A percentile compares a stretch with the other conserved stretches of the same genome.
Conservation (phyloP, 2,113 vertebrate species). For the Pagrus major region DNA sequence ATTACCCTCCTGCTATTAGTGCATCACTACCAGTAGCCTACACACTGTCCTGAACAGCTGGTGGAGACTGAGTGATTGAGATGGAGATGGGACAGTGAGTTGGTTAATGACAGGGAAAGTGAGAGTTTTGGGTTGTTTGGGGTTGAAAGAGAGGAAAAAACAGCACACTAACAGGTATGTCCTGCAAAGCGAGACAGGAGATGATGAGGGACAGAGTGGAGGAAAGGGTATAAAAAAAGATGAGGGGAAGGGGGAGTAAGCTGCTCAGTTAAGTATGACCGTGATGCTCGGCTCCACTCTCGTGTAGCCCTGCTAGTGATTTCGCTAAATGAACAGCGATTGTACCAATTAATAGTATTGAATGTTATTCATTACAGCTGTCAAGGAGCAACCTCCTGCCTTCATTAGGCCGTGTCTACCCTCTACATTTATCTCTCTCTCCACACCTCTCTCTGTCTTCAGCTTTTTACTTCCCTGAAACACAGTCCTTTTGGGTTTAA, state of each 20-base stretch:
- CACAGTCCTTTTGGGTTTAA: background rate
- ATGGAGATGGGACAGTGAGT: conserved; percentile 56
- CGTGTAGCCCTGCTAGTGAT: conserved; percentile 90
- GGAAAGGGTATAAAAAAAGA: background rate
- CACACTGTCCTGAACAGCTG: conserved; percentile 73
- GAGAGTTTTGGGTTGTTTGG: conserved; percentile 36
- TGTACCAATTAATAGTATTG: conserved; percentile 95
- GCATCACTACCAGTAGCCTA: conserved; percentile 43
- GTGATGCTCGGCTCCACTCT: conserved; percentile 88
- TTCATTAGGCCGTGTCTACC: conserved; percentile 49
- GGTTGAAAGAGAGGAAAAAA: conserved; percentile 22
- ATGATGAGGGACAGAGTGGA: background rate
- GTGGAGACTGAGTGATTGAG: conserved; percentile 46
- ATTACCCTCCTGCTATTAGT: conserved; percentile 76
- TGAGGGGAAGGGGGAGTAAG: background rate
- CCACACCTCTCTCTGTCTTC: background rate
- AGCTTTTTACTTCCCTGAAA: conserved; percentile 1
- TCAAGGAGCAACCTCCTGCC: conserved; percentile 71
- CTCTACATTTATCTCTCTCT: conserved; percentile 26
- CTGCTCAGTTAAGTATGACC: conserved; percentile 83
- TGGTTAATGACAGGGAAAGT: conserved; percentile 71
- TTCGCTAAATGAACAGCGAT: conserved; percentile 93
- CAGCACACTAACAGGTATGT: conserved; percentile 13
- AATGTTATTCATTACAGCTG: conserved; percentile 93
- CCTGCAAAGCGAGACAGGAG: conserved; percentile 15